Evolutionary conservation across 2,888 invertebrate species (phyloP).

Genomic region (Noctua janthina): DNA sequence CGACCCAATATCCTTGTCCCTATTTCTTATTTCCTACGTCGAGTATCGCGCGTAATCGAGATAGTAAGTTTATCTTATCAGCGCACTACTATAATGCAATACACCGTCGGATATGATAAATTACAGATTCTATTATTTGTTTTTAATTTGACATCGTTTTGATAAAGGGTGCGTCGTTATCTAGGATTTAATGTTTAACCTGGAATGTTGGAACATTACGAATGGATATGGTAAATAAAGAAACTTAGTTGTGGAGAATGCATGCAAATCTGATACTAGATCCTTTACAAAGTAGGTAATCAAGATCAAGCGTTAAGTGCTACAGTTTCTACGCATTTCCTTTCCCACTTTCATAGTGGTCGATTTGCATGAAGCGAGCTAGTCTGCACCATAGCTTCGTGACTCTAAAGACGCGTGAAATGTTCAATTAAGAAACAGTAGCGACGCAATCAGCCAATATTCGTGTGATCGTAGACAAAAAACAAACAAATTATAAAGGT

Average conservation of each 20-base stretch:
- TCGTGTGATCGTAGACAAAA: slow-evolving; percentile 67
- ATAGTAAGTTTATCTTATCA: slow-evolving; percentile 87
- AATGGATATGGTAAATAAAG: slow-evolving; percentile 63
- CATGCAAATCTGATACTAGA: slow-evolving; percentile 56
- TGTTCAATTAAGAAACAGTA: slow-evolving; percentile 60
- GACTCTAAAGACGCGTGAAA: slow-evolving; percentile 54
- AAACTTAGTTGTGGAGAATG: slow-evolving; percentile 50
- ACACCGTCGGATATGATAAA: slow-evolving; percentile 76
- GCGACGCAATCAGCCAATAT: slow-evolving; percentile 53
- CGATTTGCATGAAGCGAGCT: slow-evolving; percentile 41
- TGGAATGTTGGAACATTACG: slow-evolving; percentile 41
- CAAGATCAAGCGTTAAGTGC: slow-evolving; percentile 56
- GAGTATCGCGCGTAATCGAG: slow-evolving; percentile 84
- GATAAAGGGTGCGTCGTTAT: slow-evolving; percentile 61
- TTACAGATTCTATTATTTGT: slow-evolving; percentile 78
- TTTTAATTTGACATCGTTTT: slow-evolving; percentile 76
- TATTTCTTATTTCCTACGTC: slow-evolving; percentile 87
- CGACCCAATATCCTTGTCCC: slow-evolving; percentile 87
- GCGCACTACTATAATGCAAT: slow-evolving; percentile 81
- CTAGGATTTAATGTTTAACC: slow-evolving; percentile 44
- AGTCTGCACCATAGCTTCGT: slow-evolving; percentile 29
- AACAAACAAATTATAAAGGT: slow-evolving; percentile 75
- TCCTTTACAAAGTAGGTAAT: slow-evolving; percentile 62
- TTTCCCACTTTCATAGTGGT: slow-evolving; percentile 50
- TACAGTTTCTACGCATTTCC: slow-evolving; percentile 63